Base-by-base conservation (phyloP, 2,797 vertebrate genomes). In the Cuniculus paca region DNA sequence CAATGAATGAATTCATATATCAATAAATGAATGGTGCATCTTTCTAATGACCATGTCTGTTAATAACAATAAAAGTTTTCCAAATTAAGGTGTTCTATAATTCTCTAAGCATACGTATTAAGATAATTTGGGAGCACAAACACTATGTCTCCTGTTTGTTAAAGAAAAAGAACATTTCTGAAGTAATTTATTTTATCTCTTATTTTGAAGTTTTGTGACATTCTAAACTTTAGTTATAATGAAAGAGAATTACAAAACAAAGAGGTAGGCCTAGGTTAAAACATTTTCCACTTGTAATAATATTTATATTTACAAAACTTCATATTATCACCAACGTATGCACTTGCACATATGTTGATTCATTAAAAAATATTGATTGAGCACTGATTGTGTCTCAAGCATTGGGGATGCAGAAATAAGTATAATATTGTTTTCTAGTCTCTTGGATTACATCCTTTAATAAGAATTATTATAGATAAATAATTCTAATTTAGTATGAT, bases 211-310 rank as follows among this genome's bases (percentile, higher is more conserved):
- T 58, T 70, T 78, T 26, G 61, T 68, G 19, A 50, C 42, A 42
- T 42, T 70, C 45, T 83, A 65, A 34, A 0, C 0, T 54, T 26
- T 11, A 83, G 31, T 20, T 56, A 52, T 74, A 61, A 75, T 42
- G 75, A 94, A 54, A 87, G 72, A 82, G 16, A 80, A 36, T 50
- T 54, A 13, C 50, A 61, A 92, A 77, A 19, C 12, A 5, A 14
- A 79, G 10, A 78, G 14, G 4, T 45, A 42, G 36, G 36, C 8
- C 95, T 93, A 84, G 19, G 77, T 93, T 88, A 63, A 91, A 90
- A 88, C 2, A 39, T 60, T 39, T 82, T 56, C 22, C 13, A 50
- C 48, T 87, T 92, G 39, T 42, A 52, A 92, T n/a, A 7, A 36
- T 42, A 60, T 70, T 68, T 88, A 24, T 45, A 81, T 63, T 77